Conservation (phyloP, 2,888 invertebrate species). For the Trissoscelio sp. region DNA sequence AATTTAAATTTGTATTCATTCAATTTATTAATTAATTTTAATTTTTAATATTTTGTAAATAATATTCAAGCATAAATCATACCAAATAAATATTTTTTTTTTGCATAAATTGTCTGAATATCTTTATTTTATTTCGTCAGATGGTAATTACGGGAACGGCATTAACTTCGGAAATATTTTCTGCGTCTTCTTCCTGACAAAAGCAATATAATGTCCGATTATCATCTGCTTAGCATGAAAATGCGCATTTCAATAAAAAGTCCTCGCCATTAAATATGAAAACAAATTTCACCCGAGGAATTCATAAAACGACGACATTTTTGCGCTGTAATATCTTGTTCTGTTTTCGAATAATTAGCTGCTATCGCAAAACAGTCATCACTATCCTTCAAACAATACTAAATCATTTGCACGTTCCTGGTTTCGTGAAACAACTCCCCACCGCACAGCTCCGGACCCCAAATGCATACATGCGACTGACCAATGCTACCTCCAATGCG, state of each 20-base stretch:
- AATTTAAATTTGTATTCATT: too few relatives aligned
- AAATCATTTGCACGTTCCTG: not conserved
- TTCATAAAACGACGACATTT: not conserved
- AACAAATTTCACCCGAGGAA: conserved; percentile 8
- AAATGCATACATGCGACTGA: too few relatives aligned
- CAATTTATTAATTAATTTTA: too few relatives aligned
- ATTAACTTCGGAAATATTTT: not conserved
- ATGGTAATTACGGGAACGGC: not conserved
- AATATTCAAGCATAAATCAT: too few relatives aligned
- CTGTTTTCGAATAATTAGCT: not conserved
- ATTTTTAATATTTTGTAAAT: too few relatives aligned
- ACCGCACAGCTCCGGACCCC: too few relatives aligned
- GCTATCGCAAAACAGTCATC: not conserved
- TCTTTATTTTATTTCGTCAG: not conserved
- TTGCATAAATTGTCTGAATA: too few relatives aligned
- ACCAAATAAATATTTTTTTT: too few relatives aligned
- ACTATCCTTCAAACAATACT: not conserved
- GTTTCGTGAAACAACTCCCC: not conserved
- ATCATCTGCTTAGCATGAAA: conserved; percentile 23
- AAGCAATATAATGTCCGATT: conserved; percentile 6
- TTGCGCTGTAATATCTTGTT: not conserved
- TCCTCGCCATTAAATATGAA: conserved; percentile 4
- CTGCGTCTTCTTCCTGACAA: not conserved
- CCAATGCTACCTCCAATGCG: too few relatives aligned
- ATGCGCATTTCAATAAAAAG: conserved; percentile 17